Percentiles rank a stretch among this genome's conserved stretches.
These are phyloP conservation scores for Pan troglodytes DNA, from an alignment of 2,113 vertebrate genomes.

Conservation along the genomic window NHGRI_mPanTro3-v2.1_pri NC_072402.2:33328501-33329000, in stretches of 20 bases:
- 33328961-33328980: not conserved
- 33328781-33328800: not conserved
- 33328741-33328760: not conserved
- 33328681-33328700: not conserved
- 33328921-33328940: not conserved
- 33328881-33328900: not conserved
- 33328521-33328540: not conserved
- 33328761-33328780: not conserved
- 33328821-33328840: not conserved
- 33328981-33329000: not conserved
- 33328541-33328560: not conserved
- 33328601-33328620: not conserved
- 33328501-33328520: not conserved
- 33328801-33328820: not conserved
- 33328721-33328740: not conserved
- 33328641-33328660: not conserved
- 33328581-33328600: not conserved
- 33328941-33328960: not conserved
- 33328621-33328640: not conserved
- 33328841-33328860: constrained; percentile 11
- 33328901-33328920: not conserved
- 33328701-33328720: not conserved
- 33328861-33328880: not conserved
- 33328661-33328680: not conserved
- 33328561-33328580: not conserved